Evolutionary conservation across 2,888 invertebrate genomes (phyloP).

Genomic region (Trileptium ribeirensis): DNA sequence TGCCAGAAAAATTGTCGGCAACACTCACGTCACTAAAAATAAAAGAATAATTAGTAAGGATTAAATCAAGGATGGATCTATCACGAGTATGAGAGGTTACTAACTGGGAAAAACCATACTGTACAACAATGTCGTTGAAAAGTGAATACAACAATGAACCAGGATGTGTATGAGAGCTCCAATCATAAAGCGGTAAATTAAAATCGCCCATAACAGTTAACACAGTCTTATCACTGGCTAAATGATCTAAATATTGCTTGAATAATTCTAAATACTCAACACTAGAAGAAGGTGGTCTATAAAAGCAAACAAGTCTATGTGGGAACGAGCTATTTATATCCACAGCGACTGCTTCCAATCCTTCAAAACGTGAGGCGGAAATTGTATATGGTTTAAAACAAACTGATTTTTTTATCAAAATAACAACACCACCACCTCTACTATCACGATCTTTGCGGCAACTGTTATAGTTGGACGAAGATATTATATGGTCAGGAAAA

Average conservation of each 20-base stretch:
- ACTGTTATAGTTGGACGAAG: neutral
- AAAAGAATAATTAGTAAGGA: neutral
- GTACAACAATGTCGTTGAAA: neutral
- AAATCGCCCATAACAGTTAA: neutral
- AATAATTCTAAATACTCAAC: neutral
- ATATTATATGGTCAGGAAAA: neutral
- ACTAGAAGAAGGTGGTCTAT: neutral
- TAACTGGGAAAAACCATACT: neutral
- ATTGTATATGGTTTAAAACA: neutral
- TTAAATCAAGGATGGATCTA: neutral
- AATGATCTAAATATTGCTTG: too few relatives aligned
- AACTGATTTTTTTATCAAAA: neutral
- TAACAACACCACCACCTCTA: neutral
- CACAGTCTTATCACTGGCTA: too few relatives aligned
- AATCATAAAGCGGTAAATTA: neutral
- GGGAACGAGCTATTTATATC: neutral
- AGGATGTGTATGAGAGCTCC: neutral
- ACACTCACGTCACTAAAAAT: neutral
- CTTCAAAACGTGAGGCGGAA: neutral
- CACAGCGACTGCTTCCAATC: neutral
- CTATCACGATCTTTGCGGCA: neutral
- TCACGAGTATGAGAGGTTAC: neutral
- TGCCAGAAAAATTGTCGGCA: neutral
- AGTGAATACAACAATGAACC: neutral
- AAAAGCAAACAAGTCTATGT: neutral